These are phyloP conservation scores for Embiotoca jacksoni DNA, from an alignment of 2,113 vertebrate species.

Conservation along the genomic window DNA sequence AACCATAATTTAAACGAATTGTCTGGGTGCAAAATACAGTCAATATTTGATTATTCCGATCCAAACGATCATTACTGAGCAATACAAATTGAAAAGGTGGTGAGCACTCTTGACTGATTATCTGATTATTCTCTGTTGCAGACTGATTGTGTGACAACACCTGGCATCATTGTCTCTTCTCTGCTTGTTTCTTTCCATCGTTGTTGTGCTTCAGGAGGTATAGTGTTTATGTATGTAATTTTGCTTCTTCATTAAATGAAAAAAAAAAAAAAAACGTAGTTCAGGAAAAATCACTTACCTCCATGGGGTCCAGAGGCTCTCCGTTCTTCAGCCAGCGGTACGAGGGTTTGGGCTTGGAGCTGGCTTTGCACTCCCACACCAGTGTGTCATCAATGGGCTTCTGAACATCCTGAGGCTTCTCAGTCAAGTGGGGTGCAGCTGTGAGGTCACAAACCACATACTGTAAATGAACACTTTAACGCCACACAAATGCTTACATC, in stretches of 20 bases:
- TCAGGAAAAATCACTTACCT: constrained; percentile 59
- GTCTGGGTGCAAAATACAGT: background rate
- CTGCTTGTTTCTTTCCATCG: background rate
- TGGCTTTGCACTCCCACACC: constrained; percentile 93
- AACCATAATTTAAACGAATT: background rate
- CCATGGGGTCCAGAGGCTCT: constrained; percentile 85
- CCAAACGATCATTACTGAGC: constrained; percentile 16
- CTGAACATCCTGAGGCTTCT: constrained; percentile 88
- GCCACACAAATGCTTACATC: constrained; percentile 11
- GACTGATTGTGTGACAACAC: background rate
- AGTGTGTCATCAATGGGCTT: constrained; percentile 91
- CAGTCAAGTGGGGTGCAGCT: constrained; percentile 93
- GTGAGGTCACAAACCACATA: constrained; percentile 41
- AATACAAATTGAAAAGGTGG: background rate
- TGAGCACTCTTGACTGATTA: background rate
- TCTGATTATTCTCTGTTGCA: background rate
- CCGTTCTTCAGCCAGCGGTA: constrained; percentile 96
- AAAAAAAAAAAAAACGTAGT: background rate
- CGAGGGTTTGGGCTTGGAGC: constrained; percentile 90
- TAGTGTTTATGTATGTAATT: background rate
- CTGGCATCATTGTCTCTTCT: background rate
- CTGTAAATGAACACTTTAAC: constrained; percentile 46
- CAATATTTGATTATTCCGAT: constrained; percentile 5
- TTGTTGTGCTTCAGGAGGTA: background rate
- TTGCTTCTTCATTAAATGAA: background rate